Percentiles rank a stretch among this genome's conserved stretches.
Evolutionary conservation across 2,888 invertebrate genomes (phyloP).

Genomic region (Acleris sparsana): DNA sequence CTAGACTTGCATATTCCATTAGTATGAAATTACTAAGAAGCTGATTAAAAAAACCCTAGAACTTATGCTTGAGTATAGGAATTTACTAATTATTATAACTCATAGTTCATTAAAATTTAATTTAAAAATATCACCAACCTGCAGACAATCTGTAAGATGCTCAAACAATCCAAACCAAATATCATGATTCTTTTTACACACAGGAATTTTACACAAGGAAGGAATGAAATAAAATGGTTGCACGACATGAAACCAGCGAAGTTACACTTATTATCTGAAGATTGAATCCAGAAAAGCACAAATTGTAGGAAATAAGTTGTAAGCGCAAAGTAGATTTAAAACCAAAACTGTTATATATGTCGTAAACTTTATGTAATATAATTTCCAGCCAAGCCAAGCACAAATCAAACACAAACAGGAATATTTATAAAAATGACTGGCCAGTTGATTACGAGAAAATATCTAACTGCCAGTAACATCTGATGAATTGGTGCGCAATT

Average conservation of each 20-base stretch:
- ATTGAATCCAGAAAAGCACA: neutral
- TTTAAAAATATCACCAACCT: no score
- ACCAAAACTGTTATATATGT: constrained; percentile 22
- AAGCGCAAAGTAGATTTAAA: constrained; percentile 36
- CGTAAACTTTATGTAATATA: constrained; percentile 26
- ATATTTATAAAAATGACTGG: constrained; percentile 52
- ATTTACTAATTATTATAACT: no score
- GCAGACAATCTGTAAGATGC: neutral
- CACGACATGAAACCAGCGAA: neutral
- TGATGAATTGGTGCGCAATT: constrained; percentile 30
- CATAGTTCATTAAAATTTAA: no score
- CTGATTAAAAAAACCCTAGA: no score
- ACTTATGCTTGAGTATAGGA: no score
- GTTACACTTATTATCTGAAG: neutral
- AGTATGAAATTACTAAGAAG: neutral
- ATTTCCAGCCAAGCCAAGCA: constrained; percentile 57
- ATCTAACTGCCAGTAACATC: constrained; percentile 53
- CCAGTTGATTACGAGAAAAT: constrained; percentile 51
- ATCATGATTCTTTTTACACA: neutral
- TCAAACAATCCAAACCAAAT: neutral
- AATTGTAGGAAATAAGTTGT: constrained; percentile 1
- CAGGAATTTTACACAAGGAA: neutral
- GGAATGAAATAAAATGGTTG: neutral
- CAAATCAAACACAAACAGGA: constrained; percentile 41
- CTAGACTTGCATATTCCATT: no score